A percentile compares a stretch with the other conserved stretches of the same genome.
Evolutionary conservation across 1,140 invertebrate genomes (phyloP).

Genomic region (Cydia fagiglandana): DNA sequence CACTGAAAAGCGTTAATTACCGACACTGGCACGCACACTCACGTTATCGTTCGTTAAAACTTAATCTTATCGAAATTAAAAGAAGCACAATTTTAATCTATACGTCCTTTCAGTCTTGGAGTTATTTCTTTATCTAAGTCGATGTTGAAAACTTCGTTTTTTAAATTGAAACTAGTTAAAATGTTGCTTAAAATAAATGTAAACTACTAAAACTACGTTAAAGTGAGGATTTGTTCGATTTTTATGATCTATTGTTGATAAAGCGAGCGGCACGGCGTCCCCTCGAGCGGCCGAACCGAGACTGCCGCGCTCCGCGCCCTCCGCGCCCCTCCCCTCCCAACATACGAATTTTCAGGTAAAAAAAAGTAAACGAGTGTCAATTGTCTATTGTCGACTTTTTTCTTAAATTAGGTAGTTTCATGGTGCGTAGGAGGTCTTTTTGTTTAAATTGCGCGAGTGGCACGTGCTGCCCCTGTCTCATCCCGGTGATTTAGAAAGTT

Average conservation of each 20-base stretch:
- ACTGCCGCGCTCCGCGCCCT: slow-evolving; percentile 60
- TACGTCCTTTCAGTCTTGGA: slow-evolving; percentile 24
- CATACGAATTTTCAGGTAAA: slow-evolving; percentile 64
- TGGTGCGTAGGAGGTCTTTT: slow-evolving; percentile 46
- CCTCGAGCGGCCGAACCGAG: slow-evolving; percentile 51
- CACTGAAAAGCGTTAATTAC: slow-evolving; percentile 31
- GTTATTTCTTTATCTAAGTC: slow-evolving; percentile 7
- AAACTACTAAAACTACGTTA: slow-evolving; percentile 7
- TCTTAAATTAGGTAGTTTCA: slow-evolving; percentile 44
- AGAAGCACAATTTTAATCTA: slow-evolving; percentile 27
- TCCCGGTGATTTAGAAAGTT: background rate
- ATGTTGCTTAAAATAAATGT: background rate
- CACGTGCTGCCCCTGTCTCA: background rate
- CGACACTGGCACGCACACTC: slow-evolving; percentile 25
- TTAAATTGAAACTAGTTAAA: background rate
- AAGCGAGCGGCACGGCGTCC: slow-evolving; percentile 34
- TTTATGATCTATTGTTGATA: slow-evolving; percentile 22
- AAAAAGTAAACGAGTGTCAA: slow-evolving; percentile 52
- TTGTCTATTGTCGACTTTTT: slow-evolving; percentile 54
- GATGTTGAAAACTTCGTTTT: slow-evolving; percentile 13
- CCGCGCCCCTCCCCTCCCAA: slow-evolving; percentile 51
- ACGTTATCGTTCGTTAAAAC: slow-evolving; percentile 21
- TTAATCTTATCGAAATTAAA: slow-evolving; percentile 32
- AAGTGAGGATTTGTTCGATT: slow-evolving; percentile 24
- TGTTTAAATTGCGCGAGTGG: slow-evolving; percentile 21